Base-by-base conservation (phyloP, 1,140 invertebrate species). In the Ridgeia piscesae region DNA sequence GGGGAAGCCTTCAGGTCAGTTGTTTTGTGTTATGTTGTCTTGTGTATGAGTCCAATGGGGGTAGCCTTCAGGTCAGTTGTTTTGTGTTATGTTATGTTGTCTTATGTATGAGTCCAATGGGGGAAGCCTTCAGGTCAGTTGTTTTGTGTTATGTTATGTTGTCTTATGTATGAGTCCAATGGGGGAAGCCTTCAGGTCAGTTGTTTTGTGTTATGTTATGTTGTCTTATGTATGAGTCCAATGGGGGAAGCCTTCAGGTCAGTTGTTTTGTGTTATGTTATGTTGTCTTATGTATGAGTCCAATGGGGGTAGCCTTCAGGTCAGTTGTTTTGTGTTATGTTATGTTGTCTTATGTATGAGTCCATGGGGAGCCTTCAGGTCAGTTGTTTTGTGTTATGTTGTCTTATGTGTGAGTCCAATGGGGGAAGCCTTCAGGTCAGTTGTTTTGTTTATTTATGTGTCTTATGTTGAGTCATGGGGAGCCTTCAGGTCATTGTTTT, bases 1-100 rank as follows among this genome's bases (percentile, higher is more conserved):
- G 98, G 98, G 34, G 97, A 98, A 89, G 94, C 95, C 21, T 97
- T 97, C 95, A 96, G 96, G 96, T 96, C 93, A 94, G 91, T 35
- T 34, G 42, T 6, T 9, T 35, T n/a, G n/a, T n/a, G n/a, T 94
- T 98, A 98, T 94, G 97, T 98, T 88, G 97, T 98, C 91, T 95
- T 99, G 35, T 98, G 98, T 94, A 98, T 99, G 97, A 98, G 97
- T 95, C 98, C 98, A 8, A 97, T 98, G 93, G 98, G 98, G 34
- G 97, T 98, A 89, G 94, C 95, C 21, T 97, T 97, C 95, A 96
- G 96, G 96, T 96, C 93, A 94, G 91, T 35, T 34, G 42, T 6
- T 9, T 35, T n/a, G n/a, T n/a, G n/a, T n/a, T n/a, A n/a, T n/a
- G n/a, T 94, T 98, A 98, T 94, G 97, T 98, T 88, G 97, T 98